phyloP scores from a whole-genome alignment of 2,797 vertebrate species.

The Poeciliopsis infans region DNA sequence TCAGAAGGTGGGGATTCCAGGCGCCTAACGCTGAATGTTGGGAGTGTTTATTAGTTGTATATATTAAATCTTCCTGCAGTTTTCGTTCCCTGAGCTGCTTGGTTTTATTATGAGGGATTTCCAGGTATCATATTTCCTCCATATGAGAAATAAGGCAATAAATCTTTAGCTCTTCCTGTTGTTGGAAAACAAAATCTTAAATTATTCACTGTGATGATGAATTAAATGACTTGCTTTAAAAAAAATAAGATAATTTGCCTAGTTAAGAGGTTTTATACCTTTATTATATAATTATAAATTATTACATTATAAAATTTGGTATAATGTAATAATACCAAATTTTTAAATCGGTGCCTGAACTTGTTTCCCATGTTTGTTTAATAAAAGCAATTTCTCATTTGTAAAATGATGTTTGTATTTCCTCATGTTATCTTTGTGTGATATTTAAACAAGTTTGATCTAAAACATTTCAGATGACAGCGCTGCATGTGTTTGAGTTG shows the following conservation, averaged over 20 bases:
- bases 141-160: slow-evolving; percentile 30
- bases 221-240: not conserved
- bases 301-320: too few species aligned
- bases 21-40: slow-evolving; percentile 6
- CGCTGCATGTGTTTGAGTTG: not conserved
- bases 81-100: slow-evolving; percentile 22
- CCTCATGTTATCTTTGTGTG: not conserved
- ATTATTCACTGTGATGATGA: not conserved
- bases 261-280: not conserved
- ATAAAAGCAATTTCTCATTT: not conserved
- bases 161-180: slow-evolving; percentile 4
- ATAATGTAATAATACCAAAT: not conserved
- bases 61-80: slow-evolving; percentile 19
- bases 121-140: slow-evolving; percentile 36
- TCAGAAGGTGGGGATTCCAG: slow-evolving; percentile 21
- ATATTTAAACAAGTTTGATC: not conserved
- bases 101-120: slow-evolving; percentile 28
- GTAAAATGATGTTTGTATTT: not conserved
- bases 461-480: not conserved
- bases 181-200: not conserved
- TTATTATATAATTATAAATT: not conserved
- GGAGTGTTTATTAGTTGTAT: slow-evolving; percentile 28
- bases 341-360: not conserved
- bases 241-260: not conserved
- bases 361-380: not conserved